Percentiles rank a stretch among this genome's conserved stretches.
Evolutionary conservation across 1,140 invertebrate species (phyloP).

Genomic region (Doryteuthis pealeii): DNA sequence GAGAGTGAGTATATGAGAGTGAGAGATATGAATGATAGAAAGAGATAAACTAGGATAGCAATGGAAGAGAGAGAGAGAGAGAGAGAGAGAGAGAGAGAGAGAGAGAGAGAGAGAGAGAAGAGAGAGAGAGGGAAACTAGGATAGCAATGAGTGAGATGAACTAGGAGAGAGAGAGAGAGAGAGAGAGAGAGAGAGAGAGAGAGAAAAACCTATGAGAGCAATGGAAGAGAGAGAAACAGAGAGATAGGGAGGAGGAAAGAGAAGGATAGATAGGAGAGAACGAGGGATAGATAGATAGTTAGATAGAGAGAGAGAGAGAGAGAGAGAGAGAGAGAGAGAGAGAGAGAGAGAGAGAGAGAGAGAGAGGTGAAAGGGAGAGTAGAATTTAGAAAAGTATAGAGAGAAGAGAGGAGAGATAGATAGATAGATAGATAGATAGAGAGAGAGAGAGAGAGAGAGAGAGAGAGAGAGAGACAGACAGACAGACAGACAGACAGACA

Average conservation of each 20-base stretch:
- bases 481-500: background rate
- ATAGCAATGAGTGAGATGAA: background rate
- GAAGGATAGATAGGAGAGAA: background rate
- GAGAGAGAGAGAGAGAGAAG: fast-evolving
- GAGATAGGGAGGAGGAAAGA: background rate
- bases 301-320: background rate
- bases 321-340: background rate
- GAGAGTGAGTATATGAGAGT: no score
- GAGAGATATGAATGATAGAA: background rate
- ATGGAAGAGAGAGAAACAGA: background rate
- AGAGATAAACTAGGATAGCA: background rate
- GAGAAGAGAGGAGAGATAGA: no score
- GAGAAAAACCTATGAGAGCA: background rate
- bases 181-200: background rate
- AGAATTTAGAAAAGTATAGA: background rate
- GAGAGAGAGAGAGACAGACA: background rate
- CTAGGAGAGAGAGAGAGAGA: background rate
- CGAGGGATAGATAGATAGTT: background rate
- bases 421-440: no score
- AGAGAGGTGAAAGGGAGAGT: no score
- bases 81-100: background rate
- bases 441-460: no score
- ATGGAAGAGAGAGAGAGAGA: background rate
- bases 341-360: background rate
- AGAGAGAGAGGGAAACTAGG: background rate